These are phyloP conservation scores for Eupithecia inturbata DNA, from an alignment of 2,888 invertebrate genomes.

Conservation along the genomic window DNA sequence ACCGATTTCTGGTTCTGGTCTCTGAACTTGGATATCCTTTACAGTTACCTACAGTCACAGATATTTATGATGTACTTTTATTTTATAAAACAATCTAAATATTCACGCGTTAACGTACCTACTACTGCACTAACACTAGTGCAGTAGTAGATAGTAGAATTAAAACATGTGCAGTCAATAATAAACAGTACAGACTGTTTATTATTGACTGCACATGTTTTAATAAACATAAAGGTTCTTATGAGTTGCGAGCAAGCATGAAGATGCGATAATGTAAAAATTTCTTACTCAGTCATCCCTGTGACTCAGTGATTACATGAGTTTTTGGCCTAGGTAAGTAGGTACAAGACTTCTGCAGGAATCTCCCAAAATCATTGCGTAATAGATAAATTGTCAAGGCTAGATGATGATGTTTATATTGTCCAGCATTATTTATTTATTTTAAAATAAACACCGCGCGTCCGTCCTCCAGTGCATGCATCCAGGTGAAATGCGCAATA, in stretches of 20 bases:
- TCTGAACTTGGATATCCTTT: not conserved
- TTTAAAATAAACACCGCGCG: conserved; percentile 19
- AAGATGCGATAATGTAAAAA: not conserved
- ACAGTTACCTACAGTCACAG: too few species aligned
- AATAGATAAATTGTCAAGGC: not conserved
- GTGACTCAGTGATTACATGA: not conserved
- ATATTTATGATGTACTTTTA: too few species aligned
- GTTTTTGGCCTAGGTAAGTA: not conserved
- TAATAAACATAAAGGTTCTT: not conserved
- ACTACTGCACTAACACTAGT: too few species aligned
- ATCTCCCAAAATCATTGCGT: not conserved
- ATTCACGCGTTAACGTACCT: too few species aligned
- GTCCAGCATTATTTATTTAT: not conserved
- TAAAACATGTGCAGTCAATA: too few species aligned
- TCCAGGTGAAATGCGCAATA: conserved; percentile 44
- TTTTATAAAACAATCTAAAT: too few species aligned
- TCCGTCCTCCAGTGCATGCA: conserved; percentile 39
- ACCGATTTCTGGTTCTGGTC: not conserved
- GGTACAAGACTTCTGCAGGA: not conserved
- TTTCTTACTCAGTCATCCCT: not conserved
- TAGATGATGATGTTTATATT: too few species aligned
- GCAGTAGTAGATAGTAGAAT: too few species aligned
- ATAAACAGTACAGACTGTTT: too few species aligned
- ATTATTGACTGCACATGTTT: not conserved
- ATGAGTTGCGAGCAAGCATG: not conserved